Percentiles rank a stretch among this genome's conserved stretches.
phyloP scores from a whole-genome alignment of 2,888 invertebrate species.

The Meta bourneti region DNA sequence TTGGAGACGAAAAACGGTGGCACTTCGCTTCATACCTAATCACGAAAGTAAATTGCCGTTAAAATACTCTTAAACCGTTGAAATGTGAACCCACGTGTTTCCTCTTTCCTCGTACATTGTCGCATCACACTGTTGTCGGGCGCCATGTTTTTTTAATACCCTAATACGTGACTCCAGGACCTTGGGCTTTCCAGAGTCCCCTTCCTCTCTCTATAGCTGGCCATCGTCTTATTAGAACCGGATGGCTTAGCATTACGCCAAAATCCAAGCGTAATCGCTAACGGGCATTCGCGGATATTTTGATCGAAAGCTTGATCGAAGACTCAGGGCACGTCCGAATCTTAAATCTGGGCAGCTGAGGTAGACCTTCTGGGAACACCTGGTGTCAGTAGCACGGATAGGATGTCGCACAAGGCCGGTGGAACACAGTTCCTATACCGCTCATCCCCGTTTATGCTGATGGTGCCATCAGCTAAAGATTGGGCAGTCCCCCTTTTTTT shows the following conservation, averaged over 20 bases:
- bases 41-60: neutral
- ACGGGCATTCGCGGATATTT: conserved; percentile 53
- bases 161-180: neutral
- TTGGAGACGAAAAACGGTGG: no score
- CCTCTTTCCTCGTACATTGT: neutral
- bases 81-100: neutral
- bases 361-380: conserved; percentile 39
- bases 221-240: conserved; percentile 54
- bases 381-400: conserved; percentile 58
- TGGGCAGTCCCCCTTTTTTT: neutral
- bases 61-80: neutral
- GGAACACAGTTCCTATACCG: no score
- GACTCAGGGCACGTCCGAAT: conserved; percentile 67
- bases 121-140: neutral
- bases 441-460: neutral
- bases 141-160: no score
- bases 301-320: conserved; percentile 62
- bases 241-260: conserved; percentile 41
- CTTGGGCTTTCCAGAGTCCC: neutral
- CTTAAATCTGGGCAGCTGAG: conserved; percentile 61
- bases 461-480: conserved; percentile 20
- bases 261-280: conserved; percentile 27
- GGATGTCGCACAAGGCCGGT: neutral
- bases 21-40: no score
- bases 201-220: neutral